A percentile compares a stretch with the other conserved stretches of the same genome.
phyloP scores from a whole-genome alignment of 1,140 invertebrate species.

The Manduca sexta region DNA sequence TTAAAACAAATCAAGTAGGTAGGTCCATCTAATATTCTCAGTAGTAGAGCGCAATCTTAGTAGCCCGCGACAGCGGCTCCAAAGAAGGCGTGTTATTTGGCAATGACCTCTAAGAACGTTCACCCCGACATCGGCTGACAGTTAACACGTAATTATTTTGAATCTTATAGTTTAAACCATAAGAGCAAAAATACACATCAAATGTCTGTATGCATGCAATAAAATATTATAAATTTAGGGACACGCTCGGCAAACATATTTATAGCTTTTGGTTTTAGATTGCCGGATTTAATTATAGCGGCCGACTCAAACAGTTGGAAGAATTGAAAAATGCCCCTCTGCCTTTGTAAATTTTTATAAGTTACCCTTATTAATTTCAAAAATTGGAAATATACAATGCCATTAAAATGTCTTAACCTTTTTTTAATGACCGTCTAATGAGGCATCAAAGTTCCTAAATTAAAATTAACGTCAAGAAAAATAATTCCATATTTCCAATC shows the following conservation, averaged over 20 bases:
- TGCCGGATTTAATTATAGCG: too few species aligned
- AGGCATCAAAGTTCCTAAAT: too few species aligned
- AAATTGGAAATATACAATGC: too few species aligned
- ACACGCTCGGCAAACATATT: constrained; percentile 2
- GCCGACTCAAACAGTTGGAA: too few species aligned
- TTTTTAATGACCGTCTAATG: too few species aligned
- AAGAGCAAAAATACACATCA: constrained; percentile 4
- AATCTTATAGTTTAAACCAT: constrained; percentile 3
- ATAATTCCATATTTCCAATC: too few species aligned
- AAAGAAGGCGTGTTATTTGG: constrained; percentile 51
- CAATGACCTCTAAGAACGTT: constrained; percentile 59
- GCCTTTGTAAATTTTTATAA: background rate
- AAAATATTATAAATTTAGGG: constrained; percentile 11
- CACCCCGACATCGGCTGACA: constrained; percentile 21
- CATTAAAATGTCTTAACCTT: too few species aligned
- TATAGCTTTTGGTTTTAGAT: constrained; percentile 5
- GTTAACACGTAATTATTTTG: constrained; percentile 8
- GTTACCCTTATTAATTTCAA: too few species aligned
- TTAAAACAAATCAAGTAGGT: too few species aligned
- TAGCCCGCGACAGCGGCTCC: constrained; percentile 36
- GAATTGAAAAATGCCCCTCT: background rate
- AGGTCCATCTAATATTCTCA: too few species aligned
- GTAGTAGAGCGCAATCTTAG: constrained; percentile 44
- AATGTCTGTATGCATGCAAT: constrained; percentile 3
- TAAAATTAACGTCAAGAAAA: too few species aligned